phyloP scores from a whole-genome alignment of 2,888 invertebrate species.

The Stegana nigrithorax region DNA sequence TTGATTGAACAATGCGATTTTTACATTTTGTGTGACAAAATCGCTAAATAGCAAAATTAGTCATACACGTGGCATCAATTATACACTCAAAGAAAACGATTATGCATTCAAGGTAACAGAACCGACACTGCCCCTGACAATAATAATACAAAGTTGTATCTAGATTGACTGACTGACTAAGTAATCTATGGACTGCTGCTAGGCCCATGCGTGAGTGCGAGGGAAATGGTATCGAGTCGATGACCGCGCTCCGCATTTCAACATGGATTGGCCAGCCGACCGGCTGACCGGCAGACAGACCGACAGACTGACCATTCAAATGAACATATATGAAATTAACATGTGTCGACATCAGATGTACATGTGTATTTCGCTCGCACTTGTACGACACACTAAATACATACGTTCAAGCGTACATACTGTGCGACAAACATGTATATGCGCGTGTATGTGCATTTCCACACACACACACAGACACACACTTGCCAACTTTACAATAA shows the following conservation, averaged over 20 bases:
- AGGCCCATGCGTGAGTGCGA: too few species aligned
- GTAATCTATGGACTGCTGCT: too few species aligned
- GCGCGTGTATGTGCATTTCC: background rate
- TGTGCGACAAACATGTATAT: background rate
- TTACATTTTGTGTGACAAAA: too few species aligned
- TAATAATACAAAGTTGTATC: too few species aligned
- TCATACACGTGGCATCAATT: too few species aligned
- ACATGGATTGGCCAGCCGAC: conserved; percentile 1
- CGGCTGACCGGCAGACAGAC: background rate
- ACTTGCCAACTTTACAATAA: conserved; percentile 20
- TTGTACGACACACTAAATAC: too few species aligned
- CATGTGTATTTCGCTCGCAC: conserved; percentile 40
- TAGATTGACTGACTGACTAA: background rate
- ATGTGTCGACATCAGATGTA: conserved; percentile 60
- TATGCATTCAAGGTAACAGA: too few species aligned
- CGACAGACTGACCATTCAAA: background rate
- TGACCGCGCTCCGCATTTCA: background rate
- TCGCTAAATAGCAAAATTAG: too few species aligned
- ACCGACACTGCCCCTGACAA: too few species aligned
- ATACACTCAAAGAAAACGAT: too few species aligned
- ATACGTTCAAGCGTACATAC: background rate
- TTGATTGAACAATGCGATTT: too few species aligned
- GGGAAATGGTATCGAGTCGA: background rate
- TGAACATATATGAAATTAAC: conserved; percentile 50
- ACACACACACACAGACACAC: conserved; percentile 24